phyloP scores from a whole-genome alignment of 2,888 invertebrate genomes.

The Automeris io region DNA sequence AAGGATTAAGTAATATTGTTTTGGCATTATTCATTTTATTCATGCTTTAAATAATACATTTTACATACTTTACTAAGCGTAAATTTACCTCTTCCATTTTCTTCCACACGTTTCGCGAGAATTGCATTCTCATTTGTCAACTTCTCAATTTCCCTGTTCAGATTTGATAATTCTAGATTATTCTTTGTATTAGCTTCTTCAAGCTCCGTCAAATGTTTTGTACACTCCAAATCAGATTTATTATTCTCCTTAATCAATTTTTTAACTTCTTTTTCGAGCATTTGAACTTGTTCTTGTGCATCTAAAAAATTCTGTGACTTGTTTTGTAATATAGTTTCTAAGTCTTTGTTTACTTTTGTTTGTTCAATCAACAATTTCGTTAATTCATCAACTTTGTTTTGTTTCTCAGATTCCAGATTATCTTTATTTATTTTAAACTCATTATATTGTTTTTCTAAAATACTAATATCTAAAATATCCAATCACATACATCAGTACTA shows the following conservation, averaged over 20 bases:
- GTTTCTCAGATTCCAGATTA: slow-evolving; percentile 7
- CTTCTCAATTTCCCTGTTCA: slow-evolving; percentile 15
- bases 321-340: slow-evolving; percentile 28
- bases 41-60: background rate
- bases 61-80: background rate
- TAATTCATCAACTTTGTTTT: slow-evolving; percentile 17
- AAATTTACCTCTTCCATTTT: slow-evolving; percentile 35
- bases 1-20: no score
- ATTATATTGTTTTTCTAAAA: slow-evolving; percentile 24
- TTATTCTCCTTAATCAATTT: slow-evolving; percentile 33
- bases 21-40: no score
- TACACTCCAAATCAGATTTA: slow-evolving; percentile 18
- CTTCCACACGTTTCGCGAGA: slow-evolving; percentile 21
- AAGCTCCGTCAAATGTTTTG: slow-evolving; percentile 8
- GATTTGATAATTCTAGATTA: slow-evolving; percentile 8
- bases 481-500: slow-evolving; percentile 2
- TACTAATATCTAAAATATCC: slow-evolving; percentile 27
- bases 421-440: slow-evolving; percentile 19
- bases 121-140: slow-evolving; percentile 16
- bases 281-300: slow-evolving; percentile 25
- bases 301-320: slow-evolving; percentile 28
- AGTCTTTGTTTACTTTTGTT: slow-evolving; percentile 21
- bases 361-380: slow-evolving; percentile 20
- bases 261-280: slow-evolving; percentile 22
- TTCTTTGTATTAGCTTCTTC: slow-evolving; percentile 9